These are phyloP conservation scores for Campaea margaritaria DNA, from an alignment of 2,888 invertebrate genomes.

Conservation along the genomic window DNA sequence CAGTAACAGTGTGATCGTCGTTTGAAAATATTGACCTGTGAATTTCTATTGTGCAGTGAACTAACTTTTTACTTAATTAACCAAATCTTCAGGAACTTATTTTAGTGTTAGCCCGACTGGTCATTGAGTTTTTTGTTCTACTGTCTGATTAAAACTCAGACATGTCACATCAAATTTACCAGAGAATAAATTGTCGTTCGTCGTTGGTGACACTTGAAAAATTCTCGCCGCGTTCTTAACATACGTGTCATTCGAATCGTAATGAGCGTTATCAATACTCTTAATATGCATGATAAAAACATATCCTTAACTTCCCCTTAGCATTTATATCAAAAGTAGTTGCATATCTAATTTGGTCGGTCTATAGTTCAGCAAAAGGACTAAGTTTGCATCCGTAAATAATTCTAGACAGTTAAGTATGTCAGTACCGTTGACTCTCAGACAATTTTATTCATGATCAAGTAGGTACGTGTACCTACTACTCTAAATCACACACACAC, in stretches of 20 bases:
- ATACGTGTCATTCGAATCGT: constrained; percentile 47
- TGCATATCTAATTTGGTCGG: constrained; percentile 62
- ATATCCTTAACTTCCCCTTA: constrained; percentile 12
- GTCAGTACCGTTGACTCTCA: constrained; percentile 61
- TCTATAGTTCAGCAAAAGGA: constrained; percentile 59
- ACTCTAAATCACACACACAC: too few relatives aligned
- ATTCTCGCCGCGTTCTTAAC: constrained; percentile 55
- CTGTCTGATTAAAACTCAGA: constrained; percentile 63
- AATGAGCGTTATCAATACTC: constrained; percentile 45
- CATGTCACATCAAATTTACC: constrained; percentile 63
- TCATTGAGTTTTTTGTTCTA: constrained; percentile 53
- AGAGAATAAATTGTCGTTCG: constrained; percentile 60
- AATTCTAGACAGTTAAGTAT: constrained; percentile 67
- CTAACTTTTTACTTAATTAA: background rate
- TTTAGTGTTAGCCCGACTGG: constrained; percentile 40
- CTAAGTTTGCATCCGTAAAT: constrained; percentile 61
- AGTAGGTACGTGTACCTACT: constrained; percentile 10
- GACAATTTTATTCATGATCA: constrained; percentile 41
- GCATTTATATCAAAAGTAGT: constrained; percentile 55
- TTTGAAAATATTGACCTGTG: constrained; percentile 11
- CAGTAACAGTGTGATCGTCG: constrained; percentile 6
- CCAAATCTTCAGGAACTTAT: constrained; percentile 4
- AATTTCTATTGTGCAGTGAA: constrained; percentile 22
- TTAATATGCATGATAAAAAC: constrained; percentile 30
- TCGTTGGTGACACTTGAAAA: constrained; percentile 52